Evolutionary conservation across 2,797 vertebrate genomes (phyloP).

Genomic region (Peromyscus eremicus): DNA sequence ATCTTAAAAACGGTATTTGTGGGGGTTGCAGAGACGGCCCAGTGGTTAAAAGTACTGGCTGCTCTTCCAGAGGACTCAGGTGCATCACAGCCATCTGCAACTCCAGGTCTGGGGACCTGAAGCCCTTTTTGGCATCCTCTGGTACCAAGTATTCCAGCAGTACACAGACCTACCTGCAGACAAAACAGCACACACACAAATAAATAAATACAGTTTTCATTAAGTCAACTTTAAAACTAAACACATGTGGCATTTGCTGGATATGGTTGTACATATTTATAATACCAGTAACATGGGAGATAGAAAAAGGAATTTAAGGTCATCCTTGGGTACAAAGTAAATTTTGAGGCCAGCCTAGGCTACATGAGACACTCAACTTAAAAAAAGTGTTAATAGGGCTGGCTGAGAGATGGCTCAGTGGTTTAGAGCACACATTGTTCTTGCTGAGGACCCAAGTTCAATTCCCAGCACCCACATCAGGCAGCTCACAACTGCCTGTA

Average conservation of each 20-base stretch:
- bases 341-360: not conserved
- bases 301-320: not conserved
- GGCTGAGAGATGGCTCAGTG: not conserved
- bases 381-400: not conserved
- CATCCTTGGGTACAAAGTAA: not conserved
- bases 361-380: not conserved
- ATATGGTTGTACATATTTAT: not conserved
- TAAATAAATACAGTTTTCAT: not conserved
- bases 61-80: not conserved
- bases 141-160: not conserved
- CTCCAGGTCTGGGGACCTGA: not conserved
- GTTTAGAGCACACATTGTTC: not conserved
- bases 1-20: not conserved
- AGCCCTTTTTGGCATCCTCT: not conserved
- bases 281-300: not conserved
- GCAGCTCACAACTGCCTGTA: not conserved
- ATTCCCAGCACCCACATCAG: not conserved
- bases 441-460: not conserved
- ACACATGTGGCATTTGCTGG: not conserved
- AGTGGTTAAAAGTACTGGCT: not conserved
- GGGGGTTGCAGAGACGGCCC: not conserved
- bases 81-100: not conserved
- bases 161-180: not conserved
- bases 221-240: not conserved
- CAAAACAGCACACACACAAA: not conserved